These are phyloP conservation scores for Apodemia zela DNA, from an alignment of 2,888 invertebrate species.

Conservation along the genomic window DNA sequence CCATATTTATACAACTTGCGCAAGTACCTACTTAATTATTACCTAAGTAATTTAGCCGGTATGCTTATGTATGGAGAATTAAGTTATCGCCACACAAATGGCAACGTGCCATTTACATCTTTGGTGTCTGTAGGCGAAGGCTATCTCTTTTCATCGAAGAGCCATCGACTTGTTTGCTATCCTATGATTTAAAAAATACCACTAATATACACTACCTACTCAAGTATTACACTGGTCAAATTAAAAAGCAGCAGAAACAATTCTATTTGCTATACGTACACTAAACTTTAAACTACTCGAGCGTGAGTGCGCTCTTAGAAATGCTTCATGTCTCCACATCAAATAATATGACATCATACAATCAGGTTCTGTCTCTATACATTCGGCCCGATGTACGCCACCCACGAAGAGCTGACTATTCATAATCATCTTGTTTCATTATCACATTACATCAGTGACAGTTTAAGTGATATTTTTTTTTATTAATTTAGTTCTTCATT, in stretches of 20 bases:
- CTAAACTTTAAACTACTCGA: conserved; percentile 3
- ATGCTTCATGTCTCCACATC: conserved; percentile 35
- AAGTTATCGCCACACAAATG: too few relatives aligned
- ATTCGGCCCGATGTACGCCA: conserved; percentile 69
- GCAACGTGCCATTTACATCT: too few relatives aligned
- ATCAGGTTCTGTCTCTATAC: conserved; percentile 40
- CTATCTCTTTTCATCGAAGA: too few relatives aligned
- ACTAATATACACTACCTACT: not conserved
- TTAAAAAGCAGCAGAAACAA: not conserved
- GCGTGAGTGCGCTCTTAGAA: conserved; percentile 15
- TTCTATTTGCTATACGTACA: conserved; percentile 3
- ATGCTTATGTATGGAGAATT: too few relatives aligned
- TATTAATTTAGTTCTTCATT: not conserved
- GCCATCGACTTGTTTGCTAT: too few relatives aligned
- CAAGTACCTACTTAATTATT: too few relatives aligned
- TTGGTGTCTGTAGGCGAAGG: too few relatives aligned
- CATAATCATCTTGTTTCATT: conserved; percentile 35
- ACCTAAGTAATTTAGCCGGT: too few relatives aligned
- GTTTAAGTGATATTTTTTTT: conserved; percentile 27
- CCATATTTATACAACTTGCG: too few relatives aligned
- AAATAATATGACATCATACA: conserved; percentile 46
- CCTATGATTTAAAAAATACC: too few relatives aligned
- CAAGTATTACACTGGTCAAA: not conserved
- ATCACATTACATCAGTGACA: conserved; percentile 31
- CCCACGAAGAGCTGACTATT: conserved; percentile 55